A percentile compares a stretch with the other conserved stretches of the same genome.
phyloP scores from a whole-genome alignment of 2,797 vertebrate genomes.

The Enteromius mattozi region DNA sequence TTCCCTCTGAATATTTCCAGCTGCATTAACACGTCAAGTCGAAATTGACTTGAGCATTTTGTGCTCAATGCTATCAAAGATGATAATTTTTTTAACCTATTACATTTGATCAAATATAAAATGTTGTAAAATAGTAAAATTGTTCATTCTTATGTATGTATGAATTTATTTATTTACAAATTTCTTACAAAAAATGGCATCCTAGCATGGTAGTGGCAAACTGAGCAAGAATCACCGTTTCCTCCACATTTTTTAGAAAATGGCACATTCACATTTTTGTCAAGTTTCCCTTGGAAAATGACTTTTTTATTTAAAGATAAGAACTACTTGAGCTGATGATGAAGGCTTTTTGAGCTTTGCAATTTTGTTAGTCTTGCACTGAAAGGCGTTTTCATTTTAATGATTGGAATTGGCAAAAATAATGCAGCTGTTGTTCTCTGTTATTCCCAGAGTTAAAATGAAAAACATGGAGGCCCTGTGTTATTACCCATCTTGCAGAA shows the following conservation, averaged over 20 bases:
- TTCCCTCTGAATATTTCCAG: background rate
- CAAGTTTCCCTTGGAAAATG: background rate
- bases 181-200: background rate
- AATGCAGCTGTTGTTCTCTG: constrained; percentile 24
- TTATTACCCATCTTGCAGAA: constrained; percentile 26
- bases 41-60: background rate
- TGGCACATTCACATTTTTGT: background rate
- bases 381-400: constrained; percentile 16
- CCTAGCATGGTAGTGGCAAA: background rate
- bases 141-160: background rate
- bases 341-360: background rate
- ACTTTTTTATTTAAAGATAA: background rate
- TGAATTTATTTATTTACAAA: background rate
- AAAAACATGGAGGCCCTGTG: constrained; percentile 9
- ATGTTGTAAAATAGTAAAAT: background rate
- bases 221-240: background rate
- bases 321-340: background rate
- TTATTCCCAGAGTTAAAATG: constrained; percentile 35
- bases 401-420: constrained; percentile 29
- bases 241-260: background rate
- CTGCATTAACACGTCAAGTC: background rate
- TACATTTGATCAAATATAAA: background rate
- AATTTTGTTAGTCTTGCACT: background rate
- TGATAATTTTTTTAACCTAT: background rate
- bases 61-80: no score